Percentiles rank a stretch among this genome's conserved stretches.
Evolutionary conservation across 2,797 vertebrate species (phyloP).

Genomic region (Oryzias sinensis): DNA sequence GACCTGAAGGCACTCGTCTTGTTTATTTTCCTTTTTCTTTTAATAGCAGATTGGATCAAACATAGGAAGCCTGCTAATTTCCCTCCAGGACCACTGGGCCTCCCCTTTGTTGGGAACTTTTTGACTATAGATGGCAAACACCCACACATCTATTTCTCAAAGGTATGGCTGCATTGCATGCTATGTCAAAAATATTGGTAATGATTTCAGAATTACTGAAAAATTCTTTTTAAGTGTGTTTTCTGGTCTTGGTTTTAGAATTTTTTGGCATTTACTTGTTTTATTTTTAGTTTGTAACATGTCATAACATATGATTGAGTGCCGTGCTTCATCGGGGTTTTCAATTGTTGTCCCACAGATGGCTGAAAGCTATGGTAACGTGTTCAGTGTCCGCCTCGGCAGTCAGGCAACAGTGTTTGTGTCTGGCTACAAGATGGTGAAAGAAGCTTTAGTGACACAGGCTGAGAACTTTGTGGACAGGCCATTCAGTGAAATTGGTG

Average conservation of each 20-base stretch:
- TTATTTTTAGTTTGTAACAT: too few species aligned
- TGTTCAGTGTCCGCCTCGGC: conserved; percentile 58
- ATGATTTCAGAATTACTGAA: not conserved
- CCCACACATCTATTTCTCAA: conserved; percentile 79
- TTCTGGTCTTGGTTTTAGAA: too few species aligned
- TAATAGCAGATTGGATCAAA: conserved; percentile 69
- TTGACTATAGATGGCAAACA: conserved; percentile 75
- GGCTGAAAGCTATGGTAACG: conserved; percentile 70
- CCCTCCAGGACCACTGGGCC: conserved; percentile 73
- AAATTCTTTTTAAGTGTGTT: not conserved
- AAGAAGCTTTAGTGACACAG: conserved; percentile 76
- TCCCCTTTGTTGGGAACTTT: conserved; percentile 79
- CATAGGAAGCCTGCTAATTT: conserved; percentile 76
- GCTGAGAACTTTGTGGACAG: conserved; percentile 76
- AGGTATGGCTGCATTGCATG: conserved; percentile 65
- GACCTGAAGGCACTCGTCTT: conserved; percentile 56
- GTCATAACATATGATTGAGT: not conserved
- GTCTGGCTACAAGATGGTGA: conserved; percentile 74
- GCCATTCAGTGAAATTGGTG: conserved; percentile 53
- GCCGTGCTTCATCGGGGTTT: too few species aligned
- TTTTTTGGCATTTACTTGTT: not conserved
- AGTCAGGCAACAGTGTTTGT: conserved; percentile 40
- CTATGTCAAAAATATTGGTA: too few species aligned
- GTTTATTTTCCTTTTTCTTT: conserved; percentile 57
- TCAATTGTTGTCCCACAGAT: conserved; percentile 53